Conservation (phyloP, 1,140 invertebrate species). For the Samia ricini region DNA sequence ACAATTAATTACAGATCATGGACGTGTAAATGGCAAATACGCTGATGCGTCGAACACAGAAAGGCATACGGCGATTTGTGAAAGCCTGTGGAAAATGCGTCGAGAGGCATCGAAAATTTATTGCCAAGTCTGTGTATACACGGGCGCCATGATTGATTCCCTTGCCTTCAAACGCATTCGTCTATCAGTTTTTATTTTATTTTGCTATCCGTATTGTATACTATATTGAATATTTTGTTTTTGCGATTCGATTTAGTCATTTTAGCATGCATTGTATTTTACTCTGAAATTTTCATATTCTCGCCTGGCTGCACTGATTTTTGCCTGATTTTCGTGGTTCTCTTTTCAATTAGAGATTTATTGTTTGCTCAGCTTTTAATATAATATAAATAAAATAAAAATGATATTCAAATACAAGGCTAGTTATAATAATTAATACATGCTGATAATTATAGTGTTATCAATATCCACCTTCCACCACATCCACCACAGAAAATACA, state of each 20-base stretch:
- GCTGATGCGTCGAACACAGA: background rate
- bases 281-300: no score
- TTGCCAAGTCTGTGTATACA: background rate
- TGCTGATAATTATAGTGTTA: no score
- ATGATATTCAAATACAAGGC: no score
- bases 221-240: background rate
- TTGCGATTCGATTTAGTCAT: background rate
- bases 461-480: no score
- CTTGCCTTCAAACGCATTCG: background rate
- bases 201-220: background rate
- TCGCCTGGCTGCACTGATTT: no score
- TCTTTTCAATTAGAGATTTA: no score
- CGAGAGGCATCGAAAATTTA: background rate
- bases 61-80: background rate
- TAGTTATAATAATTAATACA: no score
- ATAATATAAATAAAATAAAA: no score
- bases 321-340: no score
- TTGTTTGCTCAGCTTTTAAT: no score
- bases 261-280: no score
- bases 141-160: background rate
- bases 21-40: background rate
- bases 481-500: no score
- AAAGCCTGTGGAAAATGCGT: slow-evolving; percentile 1
- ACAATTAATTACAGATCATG: background rate
- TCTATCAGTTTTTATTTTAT: background rate